A percentile compares a stretch with the other conserved stretches of the same genome.
These are phyloP conservation scores for Platichthys flesus DNA, from an alignment of 2,113 vertebrate genomes.

Conservation along the genomic window DNA sequence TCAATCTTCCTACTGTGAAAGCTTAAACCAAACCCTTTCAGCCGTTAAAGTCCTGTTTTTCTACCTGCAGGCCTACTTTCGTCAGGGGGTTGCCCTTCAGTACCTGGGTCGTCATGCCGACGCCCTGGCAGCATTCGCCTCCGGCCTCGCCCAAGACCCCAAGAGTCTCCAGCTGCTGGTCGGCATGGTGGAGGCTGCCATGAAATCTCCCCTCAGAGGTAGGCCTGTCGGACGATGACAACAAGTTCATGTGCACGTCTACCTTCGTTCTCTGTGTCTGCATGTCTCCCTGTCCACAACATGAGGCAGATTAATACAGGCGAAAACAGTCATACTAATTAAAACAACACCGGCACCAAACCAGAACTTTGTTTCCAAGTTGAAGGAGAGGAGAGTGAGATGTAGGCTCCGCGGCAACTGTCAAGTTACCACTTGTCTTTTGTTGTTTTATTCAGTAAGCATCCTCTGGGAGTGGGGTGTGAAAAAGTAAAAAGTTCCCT, in stretches of 20 bases:
- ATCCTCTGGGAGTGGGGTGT: constrained; percentile 7
- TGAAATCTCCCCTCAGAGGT: constrained; percentile 98
- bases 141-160: constrained; percentile 95
- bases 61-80: constrained; percentile 93
- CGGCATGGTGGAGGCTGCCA: constrained; percentile 97
- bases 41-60: background rate
- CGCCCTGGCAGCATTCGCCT: constrained; percentile 95
- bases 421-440: constrained; percentile 1
- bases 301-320: background rate
- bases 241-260: background rate
- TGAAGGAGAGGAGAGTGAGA: constrained; percentile 8
- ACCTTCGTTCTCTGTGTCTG: no score
- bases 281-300: background rate
- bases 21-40: background rate
- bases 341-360: background rate
- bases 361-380: constrained; percentile 7
- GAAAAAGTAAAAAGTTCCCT: constrained; percentile 11
- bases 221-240: constrained; percentile 6
- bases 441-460: constrained; percentile 47
- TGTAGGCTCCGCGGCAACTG: constrained; percentile 1
- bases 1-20: background rate
- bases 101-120: constrained; percentile 98
- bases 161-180: constrained; percentile 98
- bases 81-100: constrained; percentile 98
- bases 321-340: background rate